Evolutionary conservation across 2,888 invertebrate genomes (phyloP), one percentile per base, ranked within the genome.

Genomic region (Orthonevra nobilis): DNA sequence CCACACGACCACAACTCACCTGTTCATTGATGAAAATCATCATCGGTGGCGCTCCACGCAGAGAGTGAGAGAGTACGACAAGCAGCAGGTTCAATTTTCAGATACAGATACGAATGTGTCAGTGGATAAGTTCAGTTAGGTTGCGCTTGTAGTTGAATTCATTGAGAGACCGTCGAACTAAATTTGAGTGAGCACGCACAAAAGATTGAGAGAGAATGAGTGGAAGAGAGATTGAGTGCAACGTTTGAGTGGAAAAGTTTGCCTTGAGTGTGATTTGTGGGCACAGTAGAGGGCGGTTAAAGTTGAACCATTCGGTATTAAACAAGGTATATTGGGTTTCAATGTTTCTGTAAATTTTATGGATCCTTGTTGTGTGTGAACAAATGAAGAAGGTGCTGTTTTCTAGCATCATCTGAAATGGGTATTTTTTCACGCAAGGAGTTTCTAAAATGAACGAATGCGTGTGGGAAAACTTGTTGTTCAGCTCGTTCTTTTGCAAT

Each of bases 21-120:
- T 73, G 79, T 79, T 79, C 79, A 79, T 79, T 79, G 73, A 79
- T 79, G 66, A 79, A 73, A 79, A 73, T 66, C 61, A 40, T 23
- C 26, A 30, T 12, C 32, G 56, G 50, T 79, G 72, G 79, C 66
- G 73, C 79, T 79, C 73, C 5, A n/a, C n/a, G n/a, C n/a, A n/a
- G 9, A 36, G 26, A 61, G 48, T 50, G 58, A 60, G 54, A 38
- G 46, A 56, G 66, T 7, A n/a, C 36, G 54, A 54, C 46, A 30
- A 42, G 40, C 17, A 19, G 26, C 38, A 10, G 30, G 40, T 17
- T 40, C 17, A 28, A n/a, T 4, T 3, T 54, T 20, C 0, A 17
- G 46, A 28, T 48, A 28, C 30, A 38, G 14, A 38, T 17, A 15
- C 52, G 12, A 4, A 9, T 10, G 30, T 23, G 10, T 10, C 26